phyloP scores from a whole-genome alignment of 2,888 invertebrate genomes.

The Phania funesta region DNA sequence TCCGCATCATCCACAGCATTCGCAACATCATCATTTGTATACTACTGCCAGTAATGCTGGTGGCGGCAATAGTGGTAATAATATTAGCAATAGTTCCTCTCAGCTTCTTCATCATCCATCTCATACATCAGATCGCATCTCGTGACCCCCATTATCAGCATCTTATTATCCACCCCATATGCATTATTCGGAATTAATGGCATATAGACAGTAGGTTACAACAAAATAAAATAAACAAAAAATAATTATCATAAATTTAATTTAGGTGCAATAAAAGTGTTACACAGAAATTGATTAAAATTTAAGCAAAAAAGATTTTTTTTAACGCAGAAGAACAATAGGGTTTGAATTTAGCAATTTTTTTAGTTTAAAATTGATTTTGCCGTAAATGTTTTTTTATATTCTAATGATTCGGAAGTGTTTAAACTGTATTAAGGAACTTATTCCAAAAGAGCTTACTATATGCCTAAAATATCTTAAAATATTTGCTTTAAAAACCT shows the following conservation, averaged over 20 bases:
- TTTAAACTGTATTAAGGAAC: no score
- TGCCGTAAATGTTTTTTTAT: no score
- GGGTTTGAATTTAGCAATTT: no score
- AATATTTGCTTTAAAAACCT: no score
- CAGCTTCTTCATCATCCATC: conserved; percentile 63
- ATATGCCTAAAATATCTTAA: no score
- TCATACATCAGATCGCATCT: conserved; percentile 77
- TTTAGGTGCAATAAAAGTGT: conserved; percentile 57
- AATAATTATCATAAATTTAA: not conserved
- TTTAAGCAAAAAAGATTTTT: not conserved
- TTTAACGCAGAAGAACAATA: no score
- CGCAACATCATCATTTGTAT: conserved; percentile 29
- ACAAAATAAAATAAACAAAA: not conserved
- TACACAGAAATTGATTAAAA: conserved; percentile 22
- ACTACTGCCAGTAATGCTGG: not conserved
- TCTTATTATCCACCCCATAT: conserved; percentile 72
- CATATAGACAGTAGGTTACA: conserved; percentile 73
- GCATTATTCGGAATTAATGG: conserved; percentile 76
- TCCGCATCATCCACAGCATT: conserved; percentile 26
- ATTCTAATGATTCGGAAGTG: no score
- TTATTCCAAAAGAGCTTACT: no score
- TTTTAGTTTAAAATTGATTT: no score
- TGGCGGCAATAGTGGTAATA: not conserved
- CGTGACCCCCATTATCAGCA: conserved; percentile 75
- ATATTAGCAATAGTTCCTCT: conserved; percentile 49